Conservation (phyloP, 1,140 invertebrate species). For the Euschistus heros region DNA sequence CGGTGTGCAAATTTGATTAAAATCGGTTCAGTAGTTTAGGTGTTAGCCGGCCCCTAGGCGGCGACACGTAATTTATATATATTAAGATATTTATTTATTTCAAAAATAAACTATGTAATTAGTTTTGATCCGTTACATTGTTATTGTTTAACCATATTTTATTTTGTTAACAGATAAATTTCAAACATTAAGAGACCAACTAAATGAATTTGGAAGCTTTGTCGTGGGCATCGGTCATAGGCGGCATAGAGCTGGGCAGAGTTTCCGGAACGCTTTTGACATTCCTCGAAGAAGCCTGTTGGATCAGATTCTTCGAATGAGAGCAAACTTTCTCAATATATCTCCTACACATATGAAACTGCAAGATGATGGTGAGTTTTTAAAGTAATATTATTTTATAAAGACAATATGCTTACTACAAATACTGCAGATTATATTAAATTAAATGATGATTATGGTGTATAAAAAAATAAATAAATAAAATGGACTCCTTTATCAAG, state of each 20-base stretch:
- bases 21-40: too few species aligned
- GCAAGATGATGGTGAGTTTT: slow-evolving; percentile 57
- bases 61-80: too few species aligned
- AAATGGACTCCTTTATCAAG: too few species aligned
- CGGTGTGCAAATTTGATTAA: too few species aligned
- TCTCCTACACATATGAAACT: slow-evolving; percentile 59
- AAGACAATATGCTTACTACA: too few species aligned
- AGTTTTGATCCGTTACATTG: neutral
- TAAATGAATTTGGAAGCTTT: slow-evolving; percentile 78
- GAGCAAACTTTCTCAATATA: slow-evolving; percentile 83
- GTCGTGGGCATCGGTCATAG: slow-evolving; percentile 53
- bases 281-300: slow-evolving; percentile 79
- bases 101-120: neutral
- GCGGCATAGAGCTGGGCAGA: slow-evolving; percentile 47
- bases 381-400: neutral
- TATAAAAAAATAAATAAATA: too few species aligned
- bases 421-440: too few species aligned
- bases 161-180: slow-evolving; percentile 55
- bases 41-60: too few species aligned
- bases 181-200: slow-evolving; percentile 62
- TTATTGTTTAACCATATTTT: neutral
- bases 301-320: slow-evolving; percentile 88
- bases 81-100: slow-evolving; percentile 3
- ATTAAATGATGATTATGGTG: too few species aligned
- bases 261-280: slow-evolving; percentile 92